A percentile compares a stretch with the other conserved stretches of the same genome.
These are phyloP conservation scores for Molothrus aeneus DNA, from an alignment of 2,797 vertebrate genomes.

Conservation along the genomic window DNA sequence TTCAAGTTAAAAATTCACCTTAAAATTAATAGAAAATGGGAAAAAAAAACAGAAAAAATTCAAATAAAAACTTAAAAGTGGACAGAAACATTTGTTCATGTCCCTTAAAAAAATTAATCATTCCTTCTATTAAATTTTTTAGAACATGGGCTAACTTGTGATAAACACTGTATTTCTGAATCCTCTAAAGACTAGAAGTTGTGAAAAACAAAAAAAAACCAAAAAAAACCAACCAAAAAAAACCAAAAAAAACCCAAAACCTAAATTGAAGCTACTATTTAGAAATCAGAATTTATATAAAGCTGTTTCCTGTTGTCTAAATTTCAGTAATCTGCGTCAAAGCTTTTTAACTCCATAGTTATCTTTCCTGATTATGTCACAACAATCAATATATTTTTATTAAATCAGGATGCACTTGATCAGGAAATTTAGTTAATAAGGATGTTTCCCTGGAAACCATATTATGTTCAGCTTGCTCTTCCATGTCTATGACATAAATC, in stretches of 20 bases:
- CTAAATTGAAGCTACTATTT: background rate
- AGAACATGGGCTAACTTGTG: background rate
- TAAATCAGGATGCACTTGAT: slow-evolving; percentile 50
- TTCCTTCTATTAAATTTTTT: background rate
- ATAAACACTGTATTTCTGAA: background rate
- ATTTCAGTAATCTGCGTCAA: background rate
- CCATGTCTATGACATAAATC: background rate
- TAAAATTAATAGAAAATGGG: background rate
- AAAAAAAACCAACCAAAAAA: no score
- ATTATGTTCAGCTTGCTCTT: background rate
- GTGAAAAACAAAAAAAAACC: background rate
- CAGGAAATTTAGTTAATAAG: slow-evolving; percentile 54
- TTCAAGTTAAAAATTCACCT: background rate
- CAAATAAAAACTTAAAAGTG: background rate
- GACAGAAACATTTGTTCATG: background rate
- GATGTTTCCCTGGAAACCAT: slow-evolving; percentile 7
- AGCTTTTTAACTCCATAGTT: background rate
- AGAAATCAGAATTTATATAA: background rate
- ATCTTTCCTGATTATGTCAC: slow-evolving; percentile 6
- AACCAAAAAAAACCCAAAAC: no score
- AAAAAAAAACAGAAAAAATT: background rate
- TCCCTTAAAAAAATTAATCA: background rate
- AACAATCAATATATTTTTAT: slow-evolving; percentile 29
- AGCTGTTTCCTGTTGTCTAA: background rate
- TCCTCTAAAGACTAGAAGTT: background rate